Evolutionary conservation across 2,797 vertebrate species (phyloP).

Genomic region (Tangara arthus): DNA sequence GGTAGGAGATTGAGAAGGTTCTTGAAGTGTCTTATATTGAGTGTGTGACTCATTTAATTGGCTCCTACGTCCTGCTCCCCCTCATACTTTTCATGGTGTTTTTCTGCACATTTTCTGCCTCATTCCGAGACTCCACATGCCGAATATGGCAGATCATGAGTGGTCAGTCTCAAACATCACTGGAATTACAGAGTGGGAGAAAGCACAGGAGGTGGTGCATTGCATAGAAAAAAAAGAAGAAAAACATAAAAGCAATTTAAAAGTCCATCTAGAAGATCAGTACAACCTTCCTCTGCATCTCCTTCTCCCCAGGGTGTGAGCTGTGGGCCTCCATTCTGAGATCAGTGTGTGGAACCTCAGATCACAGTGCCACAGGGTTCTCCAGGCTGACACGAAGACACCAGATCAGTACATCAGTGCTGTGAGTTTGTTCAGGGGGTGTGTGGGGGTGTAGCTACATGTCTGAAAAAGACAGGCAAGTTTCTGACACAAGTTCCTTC

Average conservation of each 20-base stretch:
- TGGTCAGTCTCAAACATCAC: neutral
- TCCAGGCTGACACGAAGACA: neutral
- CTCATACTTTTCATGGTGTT: neutral
- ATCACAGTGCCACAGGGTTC: neutral
- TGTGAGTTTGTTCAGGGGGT: neutral
- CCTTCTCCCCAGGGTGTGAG: neutral
- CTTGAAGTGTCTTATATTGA: neutral
- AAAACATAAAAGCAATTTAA: neutral
- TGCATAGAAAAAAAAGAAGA: neutral
- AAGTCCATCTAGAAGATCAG: neutral
- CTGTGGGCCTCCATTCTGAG: neutral
- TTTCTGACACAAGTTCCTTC: neutral
- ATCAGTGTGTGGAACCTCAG: neutral
- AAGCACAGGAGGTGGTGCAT: neutral
- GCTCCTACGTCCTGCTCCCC: neutral
- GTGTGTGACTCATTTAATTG: slow-evolving; percentile 14
- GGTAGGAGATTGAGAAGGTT: neutral
- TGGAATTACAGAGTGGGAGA: neutral
- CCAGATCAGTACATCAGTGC: neutral
- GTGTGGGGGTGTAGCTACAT: neutral
- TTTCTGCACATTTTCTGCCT: neutral
- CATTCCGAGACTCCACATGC: neutral
- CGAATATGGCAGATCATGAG: neutral
- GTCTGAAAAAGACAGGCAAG: neutral
- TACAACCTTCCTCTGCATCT: neutral